Conservation (phyloP, 2,888 invertebrate genomes). For the Rhagium mordax region DNA sequence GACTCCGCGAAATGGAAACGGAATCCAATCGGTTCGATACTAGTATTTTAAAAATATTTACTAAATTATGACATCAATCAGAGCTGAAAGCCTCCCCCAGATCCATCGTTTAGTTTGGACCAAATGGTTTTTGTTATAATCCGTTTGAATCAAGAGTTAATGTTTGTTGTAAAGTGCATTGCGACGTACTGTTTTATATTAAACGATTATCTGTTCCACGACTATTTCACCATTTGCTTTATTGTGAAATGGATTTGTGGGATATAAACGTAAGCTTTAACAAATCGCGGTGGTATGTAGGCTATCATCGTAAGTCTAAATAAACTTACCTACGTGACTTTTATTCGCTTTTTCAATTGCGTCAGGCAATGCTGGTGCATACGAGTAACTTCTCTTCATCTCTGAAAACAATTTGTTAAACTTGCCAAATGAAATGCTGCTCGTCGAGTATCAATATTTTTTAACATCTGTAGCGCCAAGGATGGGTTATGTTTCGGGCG, state of each 20-base stretch:
- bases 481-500: no score
- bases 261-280: not conserved
- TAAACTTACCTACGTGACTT: not conserved
- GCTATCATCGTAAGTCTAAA: not conserved
- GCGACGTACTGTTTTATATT: not conserved
- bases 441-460: no score
- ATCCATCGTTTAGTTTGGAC: no score
- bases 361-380: not conserved
- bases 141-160: not conserved
- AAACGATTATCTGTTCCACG: not conserved
- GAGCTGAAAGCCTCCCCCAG: no score
- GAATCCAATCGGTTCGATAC: no score
- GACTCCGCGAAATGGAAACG: not conserved
- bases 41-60: no score
- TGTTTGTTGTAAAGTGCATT: not conserved
- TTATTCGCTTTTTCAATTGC: not conserved
- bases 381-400: no score
- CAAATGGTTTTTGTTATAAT: no score
- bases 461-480: no score
- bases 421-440: no score
- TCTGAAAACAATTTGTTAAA: no score
- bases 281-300: not conserved
- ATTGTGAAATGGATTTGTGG: not conserved
- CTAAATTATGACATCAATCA: no score
- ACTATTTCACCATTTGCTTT: not conserved